Evolutionary conservation across 2,888 invertebrate genomes (phyloP).

Genomic region (Zaprionus lineosus): DNA sequence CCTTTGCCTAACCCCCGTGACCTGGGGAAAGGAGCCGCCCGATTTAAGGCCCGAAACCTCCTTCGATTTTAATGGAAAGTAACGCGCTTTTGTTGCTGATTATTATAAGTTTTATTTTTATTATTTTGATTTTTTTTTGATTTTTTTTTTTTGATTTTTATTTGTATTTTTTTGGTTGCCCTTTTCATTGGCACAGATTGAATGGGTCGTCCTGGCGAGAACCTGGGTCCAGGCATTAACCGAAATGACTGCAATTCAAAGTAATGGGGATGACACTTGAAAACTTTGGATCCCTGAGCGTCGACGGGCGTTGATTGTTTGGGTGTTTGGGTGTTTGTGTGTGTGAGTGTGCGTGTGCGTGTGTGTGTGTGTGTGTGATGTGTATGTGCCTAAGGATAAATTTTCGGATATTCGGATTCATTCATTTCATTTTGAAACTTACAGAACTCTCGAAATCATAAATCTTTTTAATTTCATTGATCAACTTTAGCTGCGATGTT

Average conservation of each 20-base stretch:
- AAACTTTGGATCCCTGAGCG: conserved; percentile 56
- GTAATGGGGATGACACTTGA: conserved; percentile 66
- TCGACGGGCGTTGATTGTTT: conserved; percentile 56
- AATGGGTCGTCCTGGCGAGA: conserved; percentile 24
- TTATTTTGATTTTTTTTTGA: conserved; percentile 37
- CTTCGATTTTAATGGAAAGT: conserved; percentile 66
- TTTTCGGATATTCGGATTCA: conserved; percentile 37
- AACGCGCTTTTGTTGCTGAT: conserved; percentile 73
- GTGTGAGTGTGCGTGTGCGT: neutral
- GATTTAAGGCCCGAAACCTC: conserved; percentile 40
- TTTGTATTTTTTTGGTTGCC: conserved; percentile 14
- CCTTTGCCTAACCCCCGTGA: neutral
- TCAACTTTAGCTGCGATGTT: conserved; percentile 56
- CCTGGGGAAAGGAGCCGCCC: neutral
- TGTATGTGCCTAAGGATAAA: conserved; percentile 19
- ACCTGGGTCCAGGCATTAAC: conserved; percentile 60
- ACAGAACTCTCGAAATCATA: conserved; percentile 66
- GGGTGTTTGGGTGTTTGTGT: neutral
- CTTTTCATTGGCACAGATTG: conserved; percentile 52
- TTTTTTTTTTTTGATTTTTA: conserved; percentile 41
- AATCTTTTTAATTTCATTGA: conserved; percentile 78
- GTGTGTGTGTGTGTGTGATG: conserved; percentile 8
- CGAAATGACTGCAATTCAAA: conserved; percentile 72
- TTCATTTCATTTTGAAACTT: conserved; percentile 57
- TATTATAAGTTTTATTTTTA: conserved; percentile 67